A percentile compares a stretch with the other conserved stretches of the same genome.
Evolutionary conservation across 2,888 invertebrate genomes (phyloP).

Genomic region (Pyrgus malvae): DNA sequence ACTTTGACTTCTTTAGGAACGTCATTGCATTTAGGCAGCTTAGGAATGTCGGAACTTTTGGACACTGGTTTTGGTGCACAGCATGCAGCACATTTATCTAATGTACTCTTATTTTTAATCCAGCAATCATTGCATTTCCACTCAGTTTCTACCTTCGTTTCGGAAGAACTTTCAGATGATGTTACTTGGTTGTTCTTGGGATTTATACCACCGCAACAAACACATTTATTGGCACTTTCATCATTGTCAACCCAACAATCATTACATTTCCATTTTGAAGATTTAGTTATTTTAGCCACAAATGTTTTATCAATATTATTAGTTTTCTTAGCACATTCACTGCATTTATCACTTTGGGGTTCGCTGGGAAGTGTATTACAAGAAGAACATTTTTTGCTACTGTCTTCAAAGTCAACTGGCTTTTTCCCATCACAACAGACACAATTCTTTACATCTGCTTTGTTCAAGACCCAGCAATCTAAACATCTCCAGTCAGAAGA

Average conservation of each 20-base stretch:
- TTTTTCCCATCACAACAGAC: conserved; percentile 51
- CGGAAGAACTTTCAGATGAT: neutral
- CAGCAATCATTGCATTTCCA: conserved; percentile 58
- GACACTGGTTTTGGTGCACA: conserved; percentile 43
- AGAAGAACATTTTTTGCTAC: conserved; percentile 40
- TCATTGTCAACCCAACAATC: conserved; percentile 55
- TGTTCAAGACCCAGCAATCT: conserved; percentile 54
- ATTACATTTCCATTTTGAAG: conserved; percentile 53
- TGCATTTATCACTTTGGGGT: conserved; percentile 44
- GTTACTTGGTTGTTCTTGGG: conserved; percentile 35
- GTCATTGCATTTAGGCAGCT: conserved; percentile 2
- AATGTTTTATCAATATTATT: conserved; percentile 32
- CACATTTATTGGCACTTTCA: conserved; percentile 44
- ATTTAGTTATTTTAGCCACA: conserved; percentile 29
- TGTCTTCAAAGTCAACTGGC: conserved; percentile 27
- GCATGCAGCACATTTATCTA: conserved; percentile 55
- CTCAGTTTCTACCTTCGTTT: conserved; percentile 31
- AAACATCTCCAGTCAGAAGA: conserved; percentile 49
- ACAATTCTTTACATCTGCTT: conserved; percentile 48
- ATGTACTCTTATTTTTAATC: conserved; percentile 49
- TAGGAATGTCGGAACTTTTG: conserved; percentile 22
- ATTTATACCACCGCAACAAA: conserved; percentile 48
- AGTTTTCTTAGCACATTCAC: conserved; percentile 43
- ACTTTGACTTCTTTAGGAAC: conserved; percentile 9
- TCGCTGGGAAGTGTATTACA: conserved; percentile 46